phyloP scores from a whole-genome alignment of 2,888 invertebrate genomes.

The Nephrotoma guestfalica region DNA sequence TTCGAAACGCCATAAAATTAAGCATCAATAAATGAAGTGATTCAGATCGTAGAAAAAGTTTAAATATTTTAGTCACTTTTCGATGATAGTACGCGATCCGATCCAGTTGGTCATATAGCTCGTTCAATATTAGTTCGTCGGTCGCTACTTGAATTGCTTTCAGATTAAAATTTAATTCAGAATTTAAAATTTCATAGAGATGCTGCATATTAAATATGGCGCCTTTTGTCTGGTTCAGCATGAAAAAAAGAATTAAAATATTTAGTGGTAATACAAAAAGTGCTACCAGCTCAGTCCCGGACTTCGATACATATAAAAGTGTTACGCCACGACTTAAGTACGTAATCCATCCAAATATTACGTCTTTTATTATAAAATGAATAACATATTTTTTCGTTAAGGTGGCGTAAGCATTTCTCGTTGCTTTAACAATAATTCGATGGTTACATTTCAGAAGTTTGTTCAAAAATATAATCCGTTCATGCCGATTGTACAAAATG shows the following conservation, averaged over 20 bases:
- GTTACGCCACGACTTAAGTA: not conserved
- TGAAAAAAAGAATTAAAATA: not conserved
- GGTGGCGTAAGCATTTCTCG: not conserved
- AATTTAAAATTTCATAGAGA: not conserved
- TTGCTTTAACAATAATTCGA: not conserved
- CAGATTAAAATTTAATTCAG: not conserved
- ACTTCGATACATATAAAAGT: not conserved
- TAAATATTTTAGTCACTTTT: not conserved
- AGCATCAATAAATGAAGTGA: not conserved
- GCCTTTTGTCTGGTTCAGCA: not conserved
- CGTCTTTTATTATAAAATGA: not conserved
- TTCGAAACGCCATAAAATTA: not conserved
- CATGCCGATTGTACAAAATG: not conserved
- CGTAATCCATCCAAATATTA: not conserved
- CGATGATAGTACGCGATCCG: not conserved
- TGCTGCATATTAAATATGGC: not conserved
- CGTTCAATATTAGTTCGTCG: not conserved
- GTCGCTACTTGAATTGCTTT: not conserved
- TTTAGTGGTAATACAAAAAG: not conserved
- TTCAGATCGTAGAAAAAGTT: not conserved
- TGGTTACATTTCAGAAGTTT: not conserved
- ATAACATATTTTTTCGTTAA: not conserved
- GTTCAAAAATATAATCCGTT: not conserved
- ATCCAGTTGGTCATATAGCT: not conserved
- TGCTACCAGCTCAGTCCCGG: not conserved